Evolutionary conservation across 2,797 vertebrate genomes (phyloP), one percentile per base, ranked within the genome.

Genomic region (Austrolebias charrua): DNA sequence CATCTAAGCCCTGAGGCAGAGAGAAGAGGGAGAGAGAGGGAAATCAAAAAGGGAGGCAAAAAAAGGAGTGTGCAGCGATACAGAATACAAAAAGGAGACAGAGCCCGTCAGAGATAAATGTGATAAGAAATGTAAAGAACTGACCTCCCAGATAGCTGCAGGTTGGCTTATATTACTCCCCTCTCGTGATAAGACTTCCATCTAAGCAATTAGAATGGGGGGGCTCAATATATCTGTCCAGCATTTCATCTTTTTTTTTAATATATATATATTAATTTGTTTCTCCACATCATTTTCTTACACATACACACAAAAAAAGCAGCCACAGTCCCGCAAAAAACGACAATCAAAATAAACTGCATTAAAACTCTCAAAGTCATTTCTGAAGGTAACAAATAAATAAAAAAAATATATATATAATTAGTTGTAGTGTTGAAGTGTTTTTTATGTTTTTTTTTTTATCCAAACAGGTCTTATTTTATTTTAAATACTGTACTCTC

Each of bases 131-230:
- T 96, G 94, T 95, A 95, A 97, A 95, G 94, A 97, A 98, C 96
- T 98, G 95, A 98, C 96, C 96, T 98, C 96, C 95, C 96, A 96
- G 96, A 95, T 97, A 96, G 97, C 95, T 95, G 96, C 96, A 94
- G 96, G 96, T 95, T 96, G 95, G 96, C 95, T 96, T 98, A 98
- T 96, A 96, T 95, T 97, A 99, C 95, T 95, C 96, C 95, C 96
- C 96, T 98, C 96, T 98, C 95, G 95, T 96, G 92, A 93, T 92
- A 98, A 95, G 96, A 96, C 95, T 96, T 99, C 96, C 96, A 98
- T 98, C 97, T 98, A 98, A 96, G 96, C 95, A 98, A 98, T 99
- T 97, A 97, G 95, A 98, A 98, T 93, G 88, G 85, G 46, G 88
- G 95, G 94, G 95, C 96, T 98, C 95, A 98, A 98, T 97, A 95